Conservation (phyloP, 2,888 invertebrate genomes). For the Amphipyra tragopoginis region DNA sequence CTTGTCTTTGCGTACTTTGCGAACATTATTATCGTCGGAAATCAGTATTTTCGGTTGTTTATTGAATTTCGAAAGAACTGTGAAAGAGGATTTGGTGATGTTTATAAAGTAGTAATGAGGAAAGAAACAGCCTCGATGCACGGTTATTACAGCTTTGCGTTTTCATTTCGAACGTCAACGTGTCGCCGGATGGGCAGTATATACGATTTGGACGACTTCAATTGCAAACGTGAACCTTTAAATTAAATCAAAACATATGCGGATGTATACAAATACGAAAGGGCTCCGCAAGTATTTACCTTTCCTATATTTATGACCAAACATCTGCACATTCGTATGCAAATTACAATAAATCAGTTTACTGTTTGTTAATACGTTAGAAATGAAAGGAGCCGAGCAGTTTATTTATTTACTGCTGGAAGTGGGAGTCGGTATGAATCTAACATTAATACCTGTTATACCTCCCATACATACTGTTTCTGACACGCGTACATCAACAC, state of each 20-base stretch:
- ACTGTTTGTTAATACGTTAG: conserved; percentile 63
- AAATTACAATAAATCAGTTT: conserved; percentile 62
- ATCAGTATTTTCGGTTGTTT: conserved; percentile 84
- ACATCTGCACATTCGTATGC: conserved; percentile 60
- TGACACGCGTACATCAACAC: conserved; percentile 83
- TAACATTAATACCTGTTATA: conserved; percentile 70
- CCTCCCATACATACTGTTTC: conserved; percentile 70
- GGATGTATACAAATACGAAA: conserved; percentile 30
- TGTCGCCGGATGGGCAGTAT: conserved; percentile 37
- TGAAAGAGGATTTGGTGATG: conserved; percentile 77
- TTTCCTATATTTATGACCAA: conserved; percentile 57
- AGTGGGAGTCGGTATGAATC: conserved; percentile 68
- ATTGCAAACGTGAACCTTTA: conserved; percentile 35
- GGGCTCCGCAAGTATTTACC: conserved; percentile 47
- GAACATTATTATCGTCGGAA: conserved; percentile 80
- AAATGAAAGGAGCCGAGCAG: conserved; percentile 68
- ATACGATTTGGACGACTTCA: conserved; percentile 26
- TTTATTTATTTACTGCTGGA: conserved; percentile 68
- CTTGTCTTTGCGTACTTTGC: conserved; percentile 81
- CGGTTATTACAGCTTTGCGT: conserved; percentile 30
- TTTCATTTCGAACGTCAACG: conserved; percentile 34
- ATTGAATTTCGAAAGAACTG: conserved; percentile 80
- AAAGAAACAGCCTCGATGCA: conserved; percentile 63
- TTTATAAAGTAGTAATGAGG: conserved; percentile 76
- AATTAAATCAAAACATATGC: conserved; percentile 29